These are phyloP conservation scores for Rhea pennata DNA, from an alignment of 2,113 vertebrate species.

Conservation along the genomic window DNA sequence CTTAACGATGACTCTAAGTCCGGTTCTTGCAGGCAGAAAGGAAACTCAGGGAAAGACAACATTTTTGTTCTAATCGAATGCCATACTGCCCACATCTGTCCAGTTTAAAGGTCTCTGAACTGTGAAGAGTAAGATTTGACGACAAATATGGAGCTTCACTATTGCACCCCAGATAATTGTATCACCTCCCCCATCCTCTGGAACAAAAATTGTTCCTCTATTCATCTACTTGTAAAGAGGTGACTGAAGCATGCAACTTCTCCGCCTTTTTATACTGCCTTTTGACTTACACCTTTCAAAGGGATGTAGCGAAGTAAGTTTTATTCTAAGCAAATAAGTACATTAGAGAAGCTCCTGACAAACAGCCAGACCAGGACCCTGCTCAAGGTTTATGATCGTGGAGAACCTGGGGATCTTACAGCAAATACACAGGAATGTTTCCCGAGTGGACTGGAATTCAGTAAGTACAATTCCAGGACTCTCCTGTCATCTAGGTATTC, in stretches of 20 bases:
- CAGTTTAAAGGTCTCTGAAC: background rate
- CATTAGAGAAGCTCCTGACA: background rate
- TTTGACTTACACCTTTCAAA: background rate
- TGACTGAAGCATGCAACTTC: background rate
- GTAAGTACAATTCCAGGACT: background rate
- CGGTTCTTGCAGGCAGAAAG: background rate
- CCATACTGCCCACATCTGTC: background rate
- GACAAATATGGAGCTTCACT: background rate
- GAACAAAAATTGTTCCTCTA: background rate
- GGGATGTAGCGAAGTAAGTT: background rate
- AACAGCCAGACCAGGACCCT: background rate
- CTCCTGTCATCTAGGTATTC: background rate
- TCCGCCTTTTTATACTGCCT: background rate
- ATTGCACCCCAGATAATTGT: background rate
- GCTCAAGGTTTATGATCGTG: background rate
- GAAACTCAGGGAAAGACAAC: background rate
- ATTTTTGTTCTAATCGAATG: background rate
- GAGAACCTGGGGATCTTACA: background rate
- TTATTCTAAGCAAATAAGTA: background rate
- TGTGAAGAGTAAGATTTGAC: background rate
- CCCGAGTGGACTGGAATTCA: background rate
- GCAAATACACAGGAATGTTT: background rate
- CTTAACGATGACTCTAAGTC: background rate
- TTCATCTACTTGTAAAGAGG: background rate
- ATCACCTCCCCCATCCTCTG: background rate